Conservation (phyloP, 1,140 invertebrate species). For the Antheraea mylitta region DNA sequence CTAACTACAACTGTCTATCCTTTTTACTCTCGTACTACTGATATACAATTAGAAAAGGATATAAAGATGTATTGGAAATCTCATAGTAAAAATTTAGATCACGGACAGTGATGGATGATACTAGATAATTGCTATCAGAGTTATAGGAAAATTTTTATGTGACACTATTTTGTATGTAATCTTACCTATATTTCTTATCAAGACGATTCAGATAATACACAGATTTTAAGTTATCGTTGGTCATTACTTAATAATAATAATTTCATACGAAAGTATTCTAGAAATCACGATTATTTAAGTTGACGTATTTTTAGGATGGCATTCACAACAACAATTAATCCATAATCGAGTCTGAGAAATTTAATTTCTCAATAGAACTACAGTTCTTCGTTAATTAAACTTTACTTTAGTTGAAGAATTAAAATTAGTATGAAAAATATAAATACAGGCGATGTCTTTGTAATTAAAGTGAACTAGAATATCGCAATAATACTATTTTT, state of each 20-base stretch:
- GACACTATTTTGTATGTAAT: slow-evolving; percentile 4
- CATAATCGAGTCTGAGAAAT: too few species aligned
- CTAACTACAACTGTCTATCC: neutral
- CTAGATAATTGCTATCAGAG: slow-evolving; percentile 7
- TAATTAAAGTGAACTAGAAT: too few species aligned
- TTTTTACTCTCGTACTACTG: neutral
- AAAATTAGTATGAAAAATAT: too few species aligned
- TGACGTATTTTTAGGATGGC: neutral
- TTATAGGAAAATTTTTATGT: slow-evolving; percentile 8
- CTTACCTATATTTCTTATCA: slow-evolving; percentile 13
- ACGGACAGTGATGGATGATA: slow-evolving; percentile 5
- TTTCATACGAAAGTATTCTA: neutral
- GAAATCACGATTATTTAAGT: neutral
- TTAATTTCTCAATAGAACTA: too few species aligned
- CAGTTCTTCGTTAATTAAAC: too few species aligned
- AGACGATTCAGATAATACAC: neutral
- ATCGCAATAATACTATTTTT: too few species aligned
- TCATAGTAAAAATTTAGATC: neutral
- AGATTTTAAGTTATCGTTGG: neutral
- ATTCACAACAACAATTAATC: too few species aligned
- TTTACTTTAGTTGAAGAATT: too few species aligned
- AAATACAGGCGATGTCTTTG: too few species aligned
- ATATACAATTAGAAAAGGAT: neutral
- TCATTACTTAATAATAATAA: neutral
- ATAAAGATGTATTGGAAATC: neutral